Conservation (phyloP, 2,888 invertebrate genomes). For the Hypolimnas misippus region DNA sequence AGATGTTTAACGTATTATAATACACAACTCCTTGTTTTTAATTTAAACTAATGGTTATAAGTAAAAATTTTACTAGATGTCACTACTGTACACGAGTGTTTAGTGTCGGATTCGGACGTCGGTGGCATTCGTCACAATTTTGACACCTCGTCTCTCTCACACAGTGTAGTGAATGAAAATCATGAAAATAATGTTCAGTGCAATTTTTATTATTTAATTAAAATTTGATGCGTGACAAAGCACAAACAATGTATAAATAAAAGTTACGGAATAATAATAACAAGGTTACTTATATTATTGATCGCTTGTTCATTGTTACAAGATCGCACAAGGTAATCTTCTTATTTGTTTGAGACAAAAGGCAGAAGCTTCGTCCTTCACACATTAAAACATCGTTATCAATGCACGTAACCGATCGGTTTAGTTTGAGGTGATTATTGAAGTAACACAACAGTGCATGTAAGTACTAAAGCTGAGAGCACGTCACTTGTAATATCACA, state of each 20-base stretch:
- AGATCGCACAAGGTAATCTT: constrained; percentile 68
- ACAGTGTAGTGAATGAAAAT: constrained; percentile 22
- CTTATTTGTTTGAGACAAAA: constrained; percentile 75
- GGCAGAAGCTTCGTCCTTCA: constrained; percentile 74
- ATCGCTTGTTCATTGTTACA: constrained; percentile 55
- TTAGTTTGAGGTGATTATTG: constrained; percentile 77
- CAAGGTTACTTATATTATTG: constrained; percentile 53
- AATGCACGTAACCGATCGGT: constrained; percentile 74
- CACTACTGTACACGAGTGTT: constrained; percentile 12
- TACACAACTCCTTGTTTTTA: not conserved
- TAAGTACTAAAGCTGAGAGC: constrained; percentile 65
- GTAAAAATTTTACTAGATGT: constrained; percentile 18
- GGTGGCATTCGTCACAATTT: constrained; percentile 22
- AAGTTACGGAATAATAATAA: constrained; percentile 24
- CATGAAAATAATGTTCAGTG: constrained; percentile 25
- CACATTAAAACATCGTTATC: constrained; percentile 77
- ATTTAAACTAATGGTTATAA: not conserved
- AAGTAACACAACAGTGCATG: constrained; percentile 74
- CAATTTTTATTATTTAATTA: constrained; percentile 10
- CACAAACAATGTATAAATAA: constrained; percentile 24
- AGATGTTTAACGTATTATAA: not conserved
- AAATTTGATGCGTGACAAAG: constrained; percentile 22
- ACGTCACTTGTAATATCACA: constrained; percentile 51
- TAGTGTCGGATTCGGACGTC: not conserved
- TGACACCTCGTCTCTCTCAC: constrained; percentile 14